Conservation (phyloP, 1,140 invertebrate genomes). For the Drosophila malerkotliana region DNA sequence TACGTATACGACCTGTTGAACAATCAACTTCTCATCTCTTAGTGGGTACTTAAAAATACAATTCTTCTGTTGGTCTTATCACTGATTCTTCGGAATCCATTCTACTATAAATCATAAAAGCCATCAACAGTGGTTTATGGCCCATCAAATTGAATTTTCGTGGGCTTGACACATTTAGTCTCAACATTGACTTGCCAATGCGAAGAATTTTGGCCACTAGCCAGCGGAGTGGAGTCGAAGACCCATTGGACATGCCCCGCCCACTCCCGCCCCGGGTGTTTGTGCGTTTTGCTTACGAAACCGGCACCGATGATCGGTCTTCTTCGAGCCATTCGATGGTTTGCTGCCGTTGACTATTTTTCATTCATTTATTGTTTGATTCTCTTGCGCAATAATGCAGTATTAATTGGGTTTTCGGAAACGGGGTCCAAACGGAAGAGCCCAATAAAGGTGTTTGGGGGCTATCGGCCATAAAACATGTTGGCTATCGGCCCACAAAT, state of each 20-base stretch:
- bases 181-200: constrained; percentile 64
- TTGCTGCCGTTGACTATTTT: constrained; percentile 1
- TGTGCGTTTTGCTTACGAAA: constrained; percentile 45
- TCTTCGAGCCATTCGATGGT: neutral
- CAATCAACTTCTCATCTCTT: neutral
- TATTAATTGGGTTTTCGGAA: constrained; percentile 58
- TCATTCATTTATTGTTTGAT: constrained; percentile 22
- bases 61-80: neutral
- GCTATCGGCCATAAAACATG: too few species aligned
- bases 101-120: neutral
- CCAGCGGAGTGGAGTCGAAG: constrained; percentile 17
- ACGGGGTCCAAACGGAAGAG: neutral
- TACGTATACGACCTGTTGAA: neutral
- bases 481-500: neutral
- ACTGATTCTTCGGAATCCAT: neutral
- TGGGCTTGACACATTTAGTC: constrained; percentile 64
- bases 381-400: constrained; percentile 54
- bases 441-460: too few species aligned
- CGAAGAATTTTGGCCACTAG: constrained; percentile 58
- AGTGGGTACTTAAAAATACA: neutral
- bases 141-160: neutral
- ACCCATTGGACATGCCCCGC: constrained; percentile 6
- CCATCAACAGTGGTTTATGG: neutral
- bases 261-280: constrained; percentile 18
- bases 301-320: constrained; percentile 16